Evolutionary conservation across 2,888 invertebrate species (phyloP).

Genomic region (Oegoconia quadripuncta): DNA sequence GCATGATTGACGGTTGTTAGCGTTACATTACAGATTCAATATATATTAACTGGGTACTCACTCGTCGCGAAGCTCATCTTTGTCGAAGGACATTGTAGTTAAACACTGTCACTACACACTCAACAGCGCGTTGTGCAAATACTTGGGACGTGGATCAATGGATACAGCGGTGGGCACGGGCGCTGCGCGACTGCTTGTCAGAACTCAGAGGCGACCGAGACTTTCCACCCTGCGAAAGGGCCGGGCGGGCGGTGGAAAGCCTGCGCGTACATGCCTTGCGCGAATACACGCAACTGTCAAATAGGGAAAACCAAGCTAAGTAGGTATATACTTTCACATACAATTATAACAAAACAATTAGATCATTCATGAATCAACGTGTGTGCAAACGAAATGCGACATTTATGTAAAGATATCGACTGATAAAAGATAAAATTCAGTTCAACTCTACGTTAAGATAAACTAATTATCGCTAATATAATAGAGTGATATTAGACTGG

Average conservation of each 20-base stretch:
- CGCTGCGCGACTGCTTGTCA: conserved; percentile 51
- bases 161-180: conserved; percentile 38
- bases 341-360: too few species aligned
- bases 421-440: too few species aligned
- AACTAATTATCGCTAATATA: too few species aligned
- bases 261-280: conserved; percentile 35
- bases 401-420: too few species aligned
- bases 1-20: background rate
- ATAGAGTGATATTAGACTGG: too few species aligned
- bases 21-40: background rate
- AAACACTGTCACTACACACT: conserved; percentile 40
- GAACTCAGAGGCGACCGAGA: conserved; percentile 26
- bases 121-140: conserved; percentile 4
- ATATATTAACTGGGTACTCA: conserved; percentile 64
- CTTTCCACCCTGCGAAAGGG: conserved; percentile 52
- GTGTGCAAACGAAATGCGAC: too few species aligned
- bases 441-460: too few species aligned
- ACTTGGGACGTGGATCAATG: conserved; percentile 47
- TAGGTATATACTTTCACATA: too few species aligned
- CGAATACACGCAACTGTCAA: background rate
- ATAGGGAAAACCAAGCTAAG: background rate
- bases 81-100: conserved; percentile 77
- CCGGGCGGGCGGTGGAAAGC: conserved; percentile 41
- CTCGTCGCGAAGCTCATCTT: conserved; percentile 85
- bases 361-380: too few species aligned